phyloP scores from a whole-genome alignment of 2,113 vertebrate genomes.

The Vimba vimba region DNA sequence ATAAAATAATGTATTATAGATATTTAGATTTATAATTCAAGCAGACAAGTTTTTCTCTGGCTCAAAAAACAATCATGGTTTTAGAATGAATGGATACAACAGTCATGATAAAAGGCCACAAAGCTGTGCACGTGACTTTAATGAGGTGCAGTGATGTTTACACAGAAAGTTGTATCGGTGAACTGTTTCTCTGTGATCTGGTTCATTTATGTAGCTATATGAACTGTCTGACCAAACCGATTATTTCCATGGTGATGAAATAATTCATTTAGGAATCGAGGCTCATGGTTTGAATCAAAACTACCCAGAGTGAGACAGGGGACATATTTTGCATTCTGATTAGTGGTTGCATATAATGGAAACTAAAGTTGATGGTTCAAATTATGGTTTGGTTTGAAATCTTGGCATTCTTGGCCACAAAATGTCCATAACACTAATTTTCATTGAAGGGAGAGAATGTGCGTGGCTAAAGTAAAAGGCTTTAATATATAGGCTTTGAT shows the following conservation, averaged over 20 bases:
- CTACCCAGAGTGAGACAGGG: constrained; percentile 52
- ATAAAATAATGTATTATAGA: neutral
- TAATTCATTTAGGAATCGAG: constrained; percentile 38
- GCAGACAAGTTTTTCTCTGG: no score
- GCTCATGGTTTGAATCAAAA: constrained; percentile 35
- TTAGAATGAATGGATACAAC: no score
- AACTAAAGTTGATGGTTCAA: constrained; percentile 60
- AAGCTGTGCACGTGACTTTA: no score
- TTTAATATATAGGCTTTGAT: neutral
- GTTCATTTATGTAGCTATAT: neutral
- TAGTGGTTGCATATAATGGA: constrained; percentile 65
- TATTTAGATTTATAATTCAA: no score
- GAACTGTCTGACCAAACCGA: no score
- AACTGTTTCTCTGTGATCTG: neutral
- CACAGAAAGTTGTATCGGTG: neutral
- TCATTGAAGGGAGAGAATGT: constrained; percentile 8
- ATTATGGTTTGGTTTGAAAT: constrained; percentile 69
- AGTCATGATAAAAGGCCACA: no score
- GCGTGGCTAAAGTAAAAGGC: neutral
- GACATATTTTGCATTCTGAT: constrained; percentile 60
- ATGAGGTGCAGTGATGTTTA: no score
- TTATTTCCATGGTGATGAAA: no score
- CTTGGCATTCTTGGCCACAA: constrained; percentile 53
- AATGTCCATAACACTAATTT: constrained; percentile 44
- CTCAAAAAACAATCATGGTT: no score